phyloP scores from a whole-genome alignment of 1,140 invertebrate genomes.

The Scaptomyza graminum region DNA sequence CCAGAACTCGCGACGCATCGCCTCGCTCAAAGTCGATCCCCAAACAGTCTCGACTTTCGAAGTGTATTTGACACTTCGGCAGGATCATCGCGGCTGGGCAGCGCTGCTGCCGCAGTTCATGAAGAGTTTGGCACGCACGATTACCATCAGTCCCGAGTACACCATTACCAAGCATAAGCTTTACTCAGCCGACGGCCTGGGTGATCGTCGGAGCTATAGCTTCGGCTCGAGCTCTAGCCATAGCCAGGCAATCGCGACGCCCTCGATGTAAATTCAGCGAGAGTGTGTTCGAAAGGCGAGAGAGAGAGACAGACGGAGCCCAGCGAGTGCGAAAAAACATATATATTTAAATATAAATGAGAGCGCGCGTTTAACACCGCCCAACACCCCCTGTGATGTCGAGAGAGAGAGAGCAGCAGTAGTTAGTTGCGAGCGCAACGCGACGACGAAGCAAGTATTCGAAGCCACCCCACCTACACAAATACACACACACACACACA shows the following conservation, averaged over 20 bases:
- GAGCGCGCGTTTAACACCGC: constrained; percentile 43
- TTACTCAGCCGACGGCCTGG: constrained; percentile 84
- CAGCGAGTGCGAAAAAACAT: constrained; percentile 18
- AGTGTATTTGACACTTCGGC: constrained; percentile 92
- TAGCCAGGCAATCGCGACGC: constrained; percentile 71
- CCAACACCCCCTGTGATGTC: constrained; percentile 59
- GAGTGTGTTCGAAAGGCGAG: constrained; percentile 2
- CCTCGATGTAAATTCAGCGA: constrained; percentile 59
- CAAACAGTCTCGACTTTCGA: constrained; percentile 94
- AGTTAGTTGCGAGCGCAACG: constrained; percentile 71
- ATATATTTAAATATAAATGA: constrained; percentile 12
- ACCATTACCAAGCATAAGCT: constrained; percentile 93
- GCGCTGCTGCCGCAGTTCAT: constrained; percentile 92
- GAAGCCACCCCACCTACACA: constrained; percentile 81
- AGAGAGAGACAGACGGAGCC: constrained; percentile 30
- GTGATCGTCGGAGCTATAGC: constrained; percentile 67
- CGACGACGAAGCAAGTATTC: constrained; percentile 81
- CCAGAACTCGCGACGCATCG: constrained; percentile 84
- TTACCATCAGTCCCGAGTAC: constrained; percentile 93
- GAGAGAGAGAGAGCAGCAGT: too few relatives aligned
- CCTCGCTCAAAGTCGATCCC: constrained; percentile 91
- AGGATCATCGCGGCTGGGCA: constrained; percentile 91
- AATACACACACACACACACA: constrained; percentile 42
- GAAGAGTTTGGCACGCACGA: constrained; percentile 90
- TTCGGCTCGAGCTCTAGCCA: constrained; percentile 59